Conservation (phyloP, 2,888 invertebrate species). For the Philhelius pedissequus region DNA sequence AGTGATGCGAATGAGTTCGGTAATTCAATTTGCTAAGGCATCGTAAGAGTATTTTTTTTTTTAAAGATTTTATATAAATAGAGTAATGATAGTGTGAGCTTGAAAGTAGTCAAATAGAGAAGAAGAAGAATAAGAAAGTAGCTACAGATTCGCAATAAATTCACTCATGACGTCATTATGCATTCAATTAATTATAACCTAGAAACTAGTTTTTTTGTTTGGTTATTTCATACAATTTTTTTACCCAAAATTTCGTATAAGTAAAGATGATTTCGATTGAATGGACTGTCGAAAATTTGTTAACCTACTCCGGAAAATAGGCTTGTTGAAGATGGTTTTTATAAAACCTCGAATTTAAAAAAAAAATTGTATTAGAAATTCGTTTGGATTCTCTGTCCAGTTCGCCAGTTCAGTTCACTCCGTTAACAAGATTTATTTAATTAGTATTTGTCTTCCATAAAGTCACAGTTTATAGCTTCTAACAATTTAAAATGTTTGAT, state of each 20-base stretch:
- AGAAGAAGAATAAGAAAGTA: neutral
- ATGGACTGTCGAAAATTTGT: neutral
- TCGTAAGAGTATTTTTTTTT: slow-evolving; percentile 77
- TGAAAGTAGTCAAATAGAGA: slow-evolving; percentile 3
- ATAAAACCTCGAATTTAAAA: too few relatives aligned
- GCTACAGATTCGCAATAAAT: slow-evolving; percentile 47
- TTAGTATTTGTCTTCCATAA: too few relatives aligned
- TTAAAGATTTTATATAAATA: neutral
- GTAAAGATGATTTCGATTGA: neutral
- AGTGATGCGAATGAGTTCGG: slow-evolving; percentile 83
- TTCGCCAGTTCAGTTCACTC: too few relatives aligned
- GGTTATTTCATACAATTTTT: slow-evolving; percentile 8
- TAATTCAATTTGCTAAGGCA: slow-evolving; percentile 92
- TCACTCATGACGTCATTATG: slow-evolving; percentile 54
- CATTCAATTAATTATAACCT: slow-evolving; percentile 35
- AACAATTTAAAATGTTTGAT: too few relatives aligned
- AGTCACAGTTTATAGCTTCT: too few relatives aligned
- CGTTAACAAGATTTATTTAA: too few relatives aligned
- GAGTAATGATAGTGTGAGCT: neutral
- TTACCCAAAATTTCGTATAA: neutral
- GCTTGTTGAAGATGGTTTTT: too few relatives aligned
- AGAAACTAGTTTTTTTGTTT: neutral
- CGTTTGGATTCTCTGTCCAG: too few relatives aligned
- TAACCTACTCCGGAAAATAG: too few relatives aligned
- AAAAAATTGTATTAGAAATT: too few relatives aligned